Evolutionary conservation across 2,797 vertebrate genomes (phyloP).

Genomic region (Tokudaia tokunoshimensis): DNA sequence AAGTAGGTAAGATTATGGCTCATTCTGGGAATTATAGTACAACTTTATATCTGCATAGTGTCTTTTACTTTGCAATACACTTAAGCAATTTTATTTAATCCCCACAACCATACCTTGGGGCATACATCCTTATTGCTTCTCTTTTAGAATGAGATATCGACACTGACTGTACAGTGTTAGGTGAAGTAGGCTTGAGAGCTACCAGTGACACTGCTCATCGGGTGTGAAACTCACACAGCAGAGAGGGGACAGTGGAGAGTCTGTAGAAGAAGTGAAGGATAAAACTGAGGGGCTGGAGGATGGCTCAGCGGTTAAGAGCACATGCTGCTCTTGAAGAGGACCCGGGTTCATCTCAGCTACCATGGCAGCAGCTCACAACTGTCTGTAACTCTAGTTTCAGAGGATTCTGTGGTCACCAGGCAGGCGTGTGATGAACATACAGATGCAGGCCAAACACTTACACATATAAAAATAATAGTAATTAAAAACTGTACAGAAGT

Average conservation of each 20-base stretch:
- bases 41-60: background rate
- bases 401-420: background rate
- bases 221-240: background rate
- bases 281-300: background rate
- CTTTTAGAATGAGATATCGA: background rate
- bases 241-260: background rate
- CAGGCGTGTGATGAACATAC: too few species aligned
- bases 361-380: background rate
- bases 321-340: background rate
- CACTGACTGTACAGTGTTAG: background rate
- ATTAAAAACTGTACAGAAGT: background rate
- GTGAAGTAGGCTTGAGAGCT: background rate
- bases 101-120: background rate
- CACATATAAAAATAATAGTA: background rate
- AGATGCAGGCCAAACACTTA: background rate
- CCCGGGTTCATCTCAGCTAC: background rate
- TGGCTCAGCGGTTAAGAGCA: background rate
- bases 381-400: background rate
- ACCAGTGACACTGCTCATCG: background rate
- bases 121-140: background rate
- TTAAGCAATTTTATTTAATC: constrained; percentile 28
- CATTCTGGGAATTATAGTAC: background rate
- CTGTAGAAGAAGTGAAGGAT: background rate
- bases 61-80: constrained; percentile 16
- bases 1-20: background rate